Evolutionary conservation across 1,140 invertebrate species (phyloP).

Genomic region (Copidosoma floridanum): DNA sequence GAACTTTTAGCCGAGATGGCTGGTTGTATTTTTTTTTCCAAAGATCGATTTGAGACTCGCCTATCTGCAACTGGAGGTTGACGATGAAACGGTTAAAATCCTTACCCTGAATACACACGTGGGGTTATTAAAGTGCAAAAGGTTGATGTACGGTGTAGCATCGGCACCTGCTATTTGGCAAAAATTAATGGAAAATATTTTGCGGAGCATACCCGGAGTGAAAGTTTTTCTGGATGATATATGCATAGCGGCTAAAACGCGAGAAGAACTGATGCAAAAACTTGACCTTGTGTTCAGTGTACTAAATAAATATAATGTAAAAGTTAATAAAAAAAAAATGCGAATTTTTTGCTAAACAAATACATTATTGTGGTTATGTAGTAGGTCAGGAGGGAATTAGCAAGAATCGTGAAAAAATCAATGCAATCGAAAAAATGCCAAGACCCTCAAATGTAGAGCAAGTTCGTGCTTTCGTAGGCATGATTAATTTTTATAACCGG

Average conservation of each 20-base stretch:
- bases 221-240: background rate
- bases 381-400: background rate
- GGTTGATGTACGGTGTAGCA: background rate
- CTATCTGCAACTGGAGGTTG: background rate
- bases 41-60: background rate
- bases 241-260: background rate
- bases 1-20: background rate
- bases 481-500: conserved; percentile 52
- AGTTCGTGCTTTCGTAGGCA: conserved; percentile 51
- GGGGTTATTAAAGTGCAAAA: background rate
- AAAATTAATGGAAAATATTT: background rate
- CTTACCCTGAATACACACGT: background rate
- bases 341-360: background rate
- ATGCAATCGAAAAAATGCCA: background rate
- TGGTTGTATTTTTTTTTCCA: background rate
- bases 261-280: too few species aligned
- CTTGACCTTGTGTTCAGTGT: background rate
- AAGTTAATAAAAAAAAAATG: background rate
- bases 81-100: background rate
- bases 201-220: background rate
- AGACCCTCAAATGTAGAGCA: conserved; percentile 35
- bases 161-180: background rate
- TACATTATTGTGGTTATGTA: background rate
- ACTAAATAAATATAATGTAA: background rate
- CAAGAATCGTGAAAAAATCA: background rate